A percentile compares a stretch with the other conserved stretches of the same genome.
phyloP scores from a whole-genome alignment of 2,888 invertebrate species.

The Parochlus steinenii region DNA sequence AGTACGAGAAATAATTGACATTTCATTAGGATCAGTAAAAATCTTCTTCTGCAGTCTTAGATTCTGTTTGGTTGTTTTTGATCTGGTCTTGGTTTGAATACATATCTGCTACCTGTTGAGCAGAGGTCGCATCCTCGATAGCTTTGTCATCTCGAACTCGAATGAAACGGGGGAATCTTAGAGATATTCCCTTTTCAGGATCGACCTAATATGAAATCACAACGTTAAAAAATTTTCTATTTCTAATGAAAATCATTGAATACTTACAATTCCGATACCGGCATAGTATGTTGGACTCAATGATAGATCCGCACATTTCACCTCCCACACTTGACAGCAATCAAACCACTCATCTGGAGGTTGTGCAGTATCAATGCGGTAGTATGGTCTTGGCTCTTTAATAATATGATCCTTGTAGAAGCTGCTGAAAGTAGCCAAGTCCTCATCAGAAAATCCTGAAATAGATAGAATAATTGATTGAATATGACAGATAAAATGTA shows the following conservation, averaged over 20 bases:
- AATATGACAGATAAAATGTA: background rate
- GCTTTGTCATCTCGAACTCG: conserved; percentile 81
- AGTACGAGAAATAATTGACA: too few relatives aligned
- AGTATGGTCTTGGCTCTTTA: conserved; percentile 59
- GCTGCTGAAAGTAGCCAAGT: conserved; percentile 57
- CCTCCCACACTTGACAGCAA: conserved; percentile 82
- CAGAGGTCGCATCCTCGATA: conserved; percentile 81
- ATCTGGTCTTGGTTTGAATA: conserved; percentile 88
- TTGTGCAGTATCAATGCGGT: conserved; percentile 54
- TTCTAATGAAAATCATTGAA: conserved; percentile 13
- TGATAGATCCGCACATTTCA: conserved; percentile 94
- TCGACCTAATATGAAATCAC: conserved; percentile 41
- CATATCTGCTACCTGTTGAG: conserved; percentile 77
- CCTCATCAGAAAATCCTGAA: conserved; percentile 88
- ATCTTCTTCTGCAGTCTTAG: conserved; percentile 35
- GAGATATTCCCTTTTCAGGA: conserved; percentile 80
- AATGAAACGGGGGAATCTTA: conserved; percentile 85
- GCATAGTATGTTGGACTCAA: conserved; percentile 89
- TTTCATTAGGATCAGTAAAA: conserved; percentile 40
- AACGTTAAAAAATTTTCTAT: background rate
- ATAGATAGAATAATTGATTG: conserved; percentile 44
- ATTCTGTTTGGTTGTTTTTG: conserved; percentile 39
- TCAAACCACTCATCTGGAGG: conserved; percentile 83
- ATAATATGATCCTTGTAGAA: conserved; percentile 62
- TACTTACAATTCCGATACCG: conserved; percentile 59